These are phyloP conservation scores for Anticlea derivata DNA, from an alignment of 2,888 invertebrate species.

Conservation along the genomic window DNA sequence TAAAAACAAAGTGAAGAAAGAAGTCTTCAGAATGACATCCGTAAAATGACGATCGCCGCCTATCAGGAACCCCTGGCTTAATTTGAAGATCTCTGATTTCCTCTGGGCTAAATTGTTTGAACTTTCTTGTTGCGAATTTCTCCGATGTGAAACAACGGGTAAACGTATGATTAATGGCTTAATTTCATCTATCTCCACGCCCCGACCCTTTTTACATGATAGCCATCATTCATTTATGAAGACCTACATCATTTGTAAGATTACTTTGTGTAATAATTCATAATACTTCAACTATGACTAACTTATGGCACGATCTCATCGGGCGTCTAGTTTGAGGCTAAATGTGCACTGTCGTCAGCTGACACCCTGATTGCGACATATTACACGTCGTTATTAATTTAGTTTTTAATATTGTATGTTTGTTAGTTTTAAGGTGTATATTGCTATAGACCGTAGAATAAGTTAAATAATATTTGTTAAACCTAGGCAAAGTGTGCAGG, in stretches of 20 bases:
- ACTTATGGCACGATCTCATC: too few species aligned
- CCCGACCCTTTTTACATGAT: conserved; percentile 22
- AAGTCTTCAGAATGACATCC: too few species aligned
- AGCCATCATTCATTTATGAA: conserved; percentile 21
- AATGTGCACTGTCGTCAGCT: not conserved
- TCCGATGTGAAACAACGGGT: conserved; percentile 19
- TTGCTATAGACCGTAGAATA: too few species aligned
- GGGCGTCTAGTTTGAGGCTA: too few species aligned
- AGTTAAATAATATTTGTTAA: not conserved
- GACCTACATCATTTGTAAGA: too few species aligned
- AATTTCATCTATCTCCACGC: conserved; percentile 21
- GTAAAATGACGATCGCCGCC: not conserved
- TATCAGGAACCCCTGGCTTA: not conserved
- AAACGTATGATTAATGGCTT: conserved; percentile 25
- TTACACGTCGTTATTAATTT: too few species aligned
- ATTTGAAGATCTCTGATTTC: conserved; percentile 15
- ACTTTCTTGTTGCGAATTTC: conserved; percentile 19
- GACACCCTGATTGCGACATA: too few species aligned
- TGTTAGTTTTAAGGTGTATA: too few species aligned
- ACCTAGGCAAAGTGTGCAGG: not conserved
- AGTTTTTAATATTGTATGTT: too few species aligned
- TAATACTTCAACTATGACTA: not conserved
- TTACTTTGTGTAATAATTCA: conserved; percentile 11
- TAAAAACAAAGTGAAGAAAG: too few species aligned
- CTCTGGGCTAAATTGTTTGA: conserved; percentile 12